Percentiles rank a stretch among this genome's conserved stretches.
phyloP scores from a whole-genome alignment of 2,113 vertebrate genomes.

The Clarias macrocephalus region DNA sequence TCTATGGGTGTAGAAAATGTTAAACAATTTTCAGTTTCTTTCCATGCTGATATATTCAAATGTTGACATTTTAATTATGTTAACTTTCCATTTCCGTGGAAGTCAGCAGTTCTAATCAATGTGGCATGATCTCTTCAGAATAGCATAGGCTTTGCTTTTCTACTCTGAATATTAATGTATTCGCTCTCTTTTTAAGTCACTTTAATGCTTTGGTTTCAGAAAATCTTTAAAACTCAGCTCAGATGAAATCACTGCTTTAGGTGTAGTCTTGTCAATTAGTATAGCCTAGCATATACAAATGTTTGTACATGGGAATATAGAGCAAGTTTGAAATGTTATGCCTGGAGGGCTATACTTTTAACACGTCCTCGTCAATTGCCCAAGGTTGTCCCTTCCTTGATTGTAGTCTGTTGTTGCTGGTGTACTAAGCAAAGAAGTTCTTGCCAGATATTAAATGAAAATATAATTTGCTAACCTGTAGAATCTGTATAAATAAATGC shows the following conservation, averaged over 20 bases:
- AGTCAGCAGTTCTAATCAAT: conserved; percentile 53
- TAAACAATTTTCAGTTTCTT: conserved; percentile 27
- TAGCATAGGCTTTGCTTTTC: conserved; percentile 40
- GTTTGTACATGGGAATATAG: not conserved
- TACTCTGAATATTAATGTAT: conserved; percentile 49
- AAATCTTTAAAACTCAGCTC: conserved; percentile 51
- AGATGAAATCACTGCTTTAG: conserved; percentile 49
- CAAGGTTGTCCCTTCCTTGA: not conserved
- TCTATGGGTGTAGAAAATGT: conserved; percentile 16
- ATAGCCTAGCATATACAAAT: not conserved
- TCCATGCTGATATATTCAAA: conserved; percentile 55
- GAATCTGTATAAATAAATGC: not conserved
- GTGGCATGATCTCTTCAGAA: conserved; percentile 44
- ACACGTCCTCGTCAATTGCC: not conserved
- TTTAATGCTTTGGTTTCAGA: conserved; percentile 40
- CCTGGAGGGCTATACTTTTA: not conserved
- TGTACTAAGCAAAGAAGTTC: not conserved
- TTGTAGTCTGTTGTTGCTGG: not conserved
- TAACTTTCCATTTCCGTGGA: conserved; percentile 52
- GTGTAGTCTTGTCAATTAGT: conserved; percentile 47
- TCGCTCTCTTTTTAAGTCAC: conserved; percentile 28
- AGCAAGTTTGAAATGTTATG: not conserved
- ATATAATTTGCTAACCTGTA: not conserved
- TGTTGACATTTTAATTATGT: conserved; percentile 55
- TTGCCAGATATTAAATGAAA: not conserved